Base-by-base conservation (phyloP, 2,888 invertebrate genomes). In the Microctonus aethiopoides region DNA sequence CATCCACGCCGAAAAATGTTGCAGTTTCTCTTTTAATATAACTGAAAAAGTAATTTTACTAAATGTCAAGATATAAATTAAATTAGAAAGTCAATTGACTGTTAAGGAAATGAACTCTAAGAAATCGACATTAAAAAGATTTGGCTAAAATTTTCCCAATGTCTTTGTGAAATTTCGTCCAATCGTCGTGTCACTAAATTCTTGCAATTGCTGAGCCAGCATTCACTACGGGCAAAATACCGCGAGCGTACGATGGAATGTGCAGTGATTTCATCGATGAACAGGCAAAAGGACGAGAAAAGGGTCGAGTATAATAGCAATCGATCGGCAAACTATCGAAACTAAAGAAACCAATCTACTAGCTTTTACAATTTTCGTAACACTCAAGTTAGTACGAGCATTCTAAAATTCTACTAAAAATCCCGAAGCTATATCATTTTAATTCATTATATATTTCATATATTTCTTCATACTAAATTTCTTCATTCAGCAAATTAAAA, bases 1-100 rank as follows among this genome's bases (percentile, higher is more conserved):
- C 93, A 81, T 93, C 93, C 70, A 96, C 92, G 22, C 95, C 95
- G 85, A 96, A 95, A 87, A 95, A 95, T 78, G 92, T 93, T 68
- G 94, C 93, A 69, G 95, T 93, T 85, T 94, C 94, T 77, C 91
- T 90, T 84, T 91, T 93, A 82, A 95, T 91, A 86, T 92, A 94
- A 83, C 90, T 90, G 72, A 36, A 70, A 32, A 36, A n/a, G 34
- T 34, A 56, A 67, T 22, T 16, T 11, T 0, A 26, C 13, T 5
- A 11, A 0, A 29, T 13, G 26, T 56, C 29, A 56, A 32, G 3
- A 26, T 56, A 29, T 11, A 9, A 26, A 26, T 26, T 13, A 24
- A n/a, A 56, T 56, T 11, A 56, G 26, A 56, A 56, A 56, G 22
- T 26, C 56, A 29, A 56, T 56, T 29, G 9, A n/a, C 26, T 29